Conservation (phyloP, 2,888 invertebrate genomes). For the Zygogramma bicolorata region DNA sequence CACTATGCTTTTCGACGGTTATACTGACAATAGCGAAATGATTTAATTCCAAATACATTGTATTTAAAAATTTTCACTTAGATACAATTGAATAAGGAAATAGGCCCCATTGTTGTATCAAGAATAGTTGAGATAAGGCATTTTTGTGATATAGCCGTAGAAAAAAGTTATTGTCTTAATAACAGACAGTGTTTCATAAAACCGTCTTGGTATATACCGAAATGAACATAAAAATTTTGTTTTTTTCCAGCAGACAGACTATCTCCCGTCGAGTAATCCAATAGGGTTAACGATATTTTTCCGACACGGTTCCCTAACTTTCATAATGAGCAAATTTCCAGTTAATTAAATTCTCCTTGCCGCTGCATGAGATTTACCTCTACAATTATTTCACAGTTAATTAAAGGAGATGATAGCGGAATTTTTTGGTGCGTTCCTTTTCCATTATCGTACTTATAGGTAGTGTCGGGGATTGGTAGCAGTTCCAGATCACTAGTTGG, state of each 20-base stretch:
- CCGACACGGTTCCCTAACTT: conserved; percentile 29
- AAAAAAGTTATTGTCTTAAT: background rate
- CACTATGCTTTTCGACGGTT: too few species aligned
- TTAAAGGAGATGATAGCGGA: conserved; percentile 39
- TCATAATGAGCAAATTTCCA: conserved; percentile 41
- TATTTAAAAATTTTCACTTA: too few species aligned
- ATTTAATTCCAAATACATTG: too few species aligned
- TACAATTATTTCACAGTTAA: conserved; percentile 38
- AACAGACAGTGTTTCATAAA: background rate
- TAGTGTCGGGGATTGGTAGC: background rate
- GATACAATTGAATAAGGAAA: too few species aligned
- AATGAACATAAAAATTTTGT: conserved; percentile 2
- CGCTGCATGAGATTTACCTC: conserved; percentile 36
- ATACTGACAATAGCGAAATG: too few species aligned
- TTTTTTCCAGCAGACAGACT: background rate
- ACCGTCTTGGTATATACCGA: background rate
- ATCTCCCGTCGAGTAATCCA: conserved; percentile 24
- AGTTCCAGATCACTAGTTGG: background rate
- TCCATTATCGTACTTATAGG: background rate
- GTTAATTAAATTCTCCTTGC: conserved; percentile 40
- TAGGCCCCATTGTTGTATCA: too few species aligned
- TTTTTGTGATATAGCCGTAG: too few species aligned
- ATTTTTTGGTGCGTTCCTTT: conserved; percentile 28
- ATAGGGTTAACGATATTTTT: conserved; percentile 38
- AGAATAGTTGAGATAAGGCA: too few species aligned